Conservation (phyloP, 2,888 invertebrate genomes). For the Cyclophora albipunctata region DNA sequence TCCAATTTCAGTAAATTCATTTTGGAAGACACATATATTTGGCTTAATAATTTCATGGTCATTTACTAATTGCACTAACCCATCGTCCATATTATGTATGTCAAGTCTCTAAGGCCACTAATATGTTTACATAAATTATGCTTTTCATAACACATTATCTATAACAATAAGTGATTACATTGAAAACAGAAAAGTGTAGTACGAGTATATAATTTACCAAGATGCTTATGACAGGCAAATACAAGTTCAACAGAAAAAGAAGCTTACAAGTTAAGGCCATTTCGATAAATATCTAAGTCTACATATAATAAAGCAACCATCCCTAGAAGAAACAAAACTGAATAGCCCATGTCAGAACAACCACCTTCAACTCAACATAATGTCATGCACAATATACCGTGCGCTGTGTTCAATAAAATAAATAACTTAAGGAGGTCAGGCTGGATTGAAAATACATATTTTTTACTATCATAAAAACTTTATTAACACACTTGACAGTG, state of each 20-base stretch:
- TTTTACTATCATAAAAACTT: conserved; percentile 47
- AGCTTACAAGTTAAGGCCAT: conserved; percentile 2
- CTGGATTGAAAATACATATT: conserved; percentile 61
- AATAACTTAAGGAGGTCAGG: conserved; percentile 29
- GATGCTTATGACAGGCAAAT: conserved; percentile 10
- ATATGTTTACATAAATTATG: conserved; percentile 2
- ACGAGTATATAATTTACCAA: conserved; percentile 7
- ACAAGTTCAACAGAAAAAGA: conserved; percentile 3
- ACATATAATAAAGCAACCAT: conserved; percentile 15
- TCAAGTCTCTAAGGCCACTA: no score
- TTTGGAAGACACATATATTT: no score
- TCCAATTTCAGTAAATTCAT: no score
- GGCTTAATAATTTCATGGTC: no score
- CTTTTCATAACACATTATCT: conserved; percentile 7
- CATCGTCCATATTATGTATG: no score
- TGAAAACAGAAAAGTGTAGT: not conserved
- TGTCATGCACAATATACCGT: conserved; percentile 19
- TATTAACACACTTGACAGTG: conserved; percentile 53
- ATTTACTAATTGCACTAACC: no score
- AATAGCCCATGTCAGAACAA: conserved; percentile 11
- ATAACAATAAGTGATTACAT: conserved; percentile 3
- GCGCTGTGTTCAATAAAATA: conserved; percentile 6
- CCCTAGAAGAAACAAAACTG: conserved; percentile 8
- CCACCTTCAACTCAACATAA: conserved; percentile 12
- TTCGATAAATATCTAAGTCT: conserved; percentile 1